Evolutionary conservation across 2,888 invertebrate genomes (phyloP).

Genomic region (Clusia tigrina): DNA sequence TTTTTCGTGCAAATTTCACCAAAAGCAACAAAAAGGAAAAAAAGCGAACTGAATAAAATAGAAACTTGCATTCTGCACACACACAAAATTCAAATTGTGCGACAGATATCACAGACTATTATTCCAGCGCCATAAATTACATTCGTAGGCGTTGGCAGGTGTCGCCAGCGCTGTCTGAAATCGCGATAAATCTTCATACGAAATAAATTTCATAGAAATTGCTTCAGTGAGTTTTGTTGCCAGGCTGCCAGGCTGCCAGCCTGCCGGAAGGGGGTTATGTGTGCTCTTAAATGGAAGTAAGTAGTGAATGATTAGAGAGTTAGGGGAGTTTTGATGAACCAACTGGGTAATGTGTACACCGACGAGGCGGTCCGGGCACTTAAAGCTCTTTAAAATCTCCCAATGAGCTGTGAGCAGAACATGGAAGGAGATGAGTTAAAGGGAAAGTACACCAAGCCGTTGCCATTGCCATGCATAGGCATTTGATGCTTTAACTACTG

Average conservation of each 20-base stretch:
- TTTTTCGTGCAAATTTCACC: not conserved
- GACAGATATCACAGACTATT: constrained; percentile 18
- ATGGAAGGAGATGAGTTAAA: too few relatives aligned
- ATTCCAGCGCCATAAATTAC: constrained; percentile 62
- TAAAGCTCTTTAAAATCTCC: too few relatives aligned
- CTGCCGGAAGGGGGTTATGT: constrained; percentile 12
- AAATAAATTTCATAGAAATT: constrained; percentile 65
- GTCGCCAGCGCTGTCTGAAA: constrained; percentile 66
- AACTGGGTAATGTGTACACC: not conserved
- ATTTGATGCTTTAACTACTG: too few relatives aligned
- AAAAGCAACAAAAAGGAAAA: not conserved
- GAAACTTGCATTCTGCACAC: constrained; percentile 22
- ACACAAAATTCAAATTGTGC: constrained; percentile 27
- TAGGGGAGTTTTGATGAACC: not conserved
- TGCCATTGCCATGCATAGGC: too few relatives aligned
- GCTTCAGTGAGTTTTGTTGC: constrained; percentile 61
- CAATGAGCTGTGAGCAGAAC: too few relatives aligned
- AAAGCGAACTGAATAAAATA: too few relatives aligned
- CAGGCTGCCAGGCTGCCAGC: constrained; percentile 41
- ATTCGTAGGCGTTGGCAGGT: constrained; percentile 67
- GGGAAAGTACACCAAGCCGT: too few relatives aligned
- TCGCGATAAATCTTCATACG: constrained; percentile 66
- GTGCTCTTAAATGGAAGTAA: not conserved
- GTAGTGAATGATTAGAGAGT: not conserved
- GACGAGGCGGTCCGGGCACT: not conserved